phyloP scores from a whole-genome alignment of 2,113 vertebrate species.

The Austrofundulus limnaeus region DNA sequence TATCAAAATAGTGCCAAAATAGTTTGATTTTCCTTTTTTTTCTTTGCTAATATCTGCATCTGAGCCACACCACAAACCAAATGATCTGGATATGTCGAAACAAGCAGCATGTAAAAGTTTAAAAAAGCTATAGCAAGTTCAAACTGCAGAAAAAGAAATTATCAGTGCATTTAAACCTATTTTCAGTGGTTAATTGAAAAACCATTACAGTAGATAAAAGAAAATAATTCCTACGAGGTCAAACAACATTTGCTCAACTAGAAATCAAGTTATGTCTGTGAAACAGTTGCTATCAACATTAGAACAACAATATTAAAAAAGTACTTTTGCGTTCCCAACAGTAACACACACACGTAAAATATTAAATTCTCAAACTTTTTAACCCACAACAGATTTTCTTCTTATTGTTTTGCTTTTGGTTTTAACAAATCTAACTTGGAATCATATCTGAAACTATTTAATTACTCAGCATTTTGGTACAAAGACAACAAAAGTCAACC shows the following conservation, averaged over 20 bases:
- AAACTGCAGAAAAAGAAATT: slow-evolving; percentile 6
- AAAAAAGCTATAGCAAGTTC: slow-evolving; percentile 8
- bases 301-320: not conserved
- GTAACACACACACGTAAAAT: slow-evolving; percentile 10
- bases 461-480: slow-evolving; percentile 15
- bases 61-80: slow-evolving; percentile 28
- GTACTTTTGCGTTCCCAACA: not conserved
- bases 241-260: not conserved
- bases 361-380: not conserved
- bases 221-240: slow-evolving; percentile 2
- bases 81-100: slow-evolving; percentile 23
- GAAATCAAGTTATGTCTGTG: not conserved
- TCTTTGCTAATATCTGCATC: too few relatives aligned
- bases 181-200: slow-evolving; percentile 54
- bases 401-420: slow-evolving; percentile 7
- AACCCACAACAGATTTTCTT: slow-evolving; percentile 10
- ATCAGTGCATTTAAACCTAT: slow-evolving; percentile 52
- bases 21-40: too few relatives aligned
- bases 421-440: not conserved
- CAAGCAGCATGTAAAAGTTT: slow-evolving; percentile 10
- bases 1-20: not conserved
- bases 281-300: not conserved
- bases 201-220: slow-evolving; percentile 46
- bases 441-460: slow-evolving; percentile 5
- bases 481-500: not conserved